A percentile compares a stretch with the other conserved stretches of the same genome.
Conservation (phyloP, 2,888 invertebrate species). For the Ormyrus thymus region DNA sequence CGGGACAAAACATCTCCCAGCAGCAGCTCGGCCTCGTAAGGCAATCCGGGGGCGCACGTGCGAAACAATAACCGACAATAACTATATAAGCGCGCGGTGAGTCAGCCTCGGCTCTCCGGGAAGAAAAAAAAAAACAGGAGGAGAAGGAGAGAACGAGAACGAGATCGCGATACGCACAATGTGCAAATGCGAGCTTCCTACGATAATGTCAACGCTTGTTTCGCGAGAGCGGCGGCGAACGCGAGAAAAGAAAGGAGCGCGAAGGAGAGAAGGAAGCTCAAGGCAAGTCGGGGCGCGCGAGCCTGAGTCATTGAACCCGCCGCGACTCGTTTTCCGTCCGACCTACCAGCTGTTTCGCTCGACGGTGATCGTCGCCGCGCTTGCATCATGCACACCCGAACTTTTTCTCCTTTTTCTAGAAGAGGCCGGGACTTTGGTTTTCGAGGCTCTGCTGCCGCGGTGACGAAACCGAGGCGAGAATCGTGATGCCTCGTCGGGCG, state of each 20-base stretch:
- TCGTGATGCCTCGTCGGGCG: not conserved
- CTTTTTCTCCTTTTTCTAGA: not conserved
- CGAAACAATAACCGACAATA: not conserved
- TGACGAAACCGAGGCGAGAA: not conserved
- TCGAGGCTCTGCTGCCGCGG: not conserved
- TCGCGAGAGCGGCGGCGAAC: too few relatives aligned
- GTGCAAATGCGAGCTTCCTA: too few relatives aligned
- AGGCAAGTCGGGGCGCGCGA: constrained; percentile 40
- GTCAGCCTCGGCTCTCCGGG: not conserved
- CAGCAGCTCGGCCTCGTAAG: not conserved
- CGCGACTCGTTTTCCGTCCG: constrained; percentile 57
- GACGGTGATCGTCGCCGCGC: constrained; percentile 44
- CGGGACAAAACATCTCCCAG: too few relatives aligned
- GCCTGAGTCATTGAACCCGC: constrained; percentile 71
- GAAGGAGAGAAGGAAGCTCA: constrained; percentile 40
- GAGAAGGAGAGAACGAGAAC: constrained; percentile 25
- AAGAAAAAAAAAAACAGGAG: constrained; percentile 4
- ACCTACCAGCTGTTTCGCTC: constrained; percentile 72
- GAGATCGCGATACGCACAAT: too few relatives aligned
- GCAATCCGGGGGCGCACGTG: not conserved
- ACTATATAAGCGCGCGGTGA: not conserved
- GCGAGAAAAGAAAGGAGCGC: constrained; percentile 16
- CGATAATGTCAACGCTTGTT: too few relatives aligned
- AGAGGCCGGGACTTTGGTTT: not conserved
- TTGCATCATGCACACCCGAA: constrained; percentile 60